phyloP scores from a whole-genome alignment of 1,140 invertebrate genomes.

The Pseudomyrmex flavicornis region DNA sequence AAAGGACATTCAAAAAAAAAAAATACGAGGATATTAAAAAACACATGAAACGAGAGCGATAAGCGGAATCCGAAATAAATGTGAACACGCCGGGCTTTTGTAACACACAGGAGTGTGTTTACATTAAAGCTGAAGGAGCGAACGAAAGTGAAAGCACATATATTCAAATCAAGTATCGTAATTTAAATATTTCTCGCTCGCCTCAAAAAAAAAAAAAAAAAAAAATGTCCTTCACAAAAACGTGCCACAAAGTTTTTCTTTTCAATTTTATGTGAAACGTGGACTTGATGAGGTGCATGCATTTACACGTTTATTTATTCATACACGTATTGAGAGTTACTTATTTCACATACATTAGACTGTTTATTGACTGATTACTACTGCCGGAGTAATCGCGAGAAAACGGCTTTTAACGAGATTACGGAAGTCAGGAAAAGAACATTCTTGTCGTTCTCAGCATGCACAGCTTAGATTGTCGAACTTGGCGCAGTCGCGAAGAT shows the following conservation, averaged over 20 bases:
- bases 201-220: no score
- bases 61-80: slow-evolving; percentile 27
- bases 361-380: not conserved
- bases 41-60: not conserved
- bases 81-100: not conserved
- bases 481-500: slow-evolving; percentile 8
- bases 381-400: not conserved
- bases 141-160: slow-evolving; percentile 49
- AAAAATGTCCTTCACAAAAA: no score
- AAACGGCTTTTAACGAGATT: slow-evolving; percentile 43
- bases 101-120: not conserved
- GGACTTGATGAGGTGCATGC: no score
- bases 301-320: no score
- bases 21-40: not conserved
- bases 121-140: slow-evolving; percentile 1
- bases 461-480: slow-evolving; percentile 40
- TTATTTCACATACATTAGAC: no score
- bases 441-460: slow-evolving; percentile 20
- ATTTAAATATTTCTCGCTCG: not conserved
- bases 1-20: no score
- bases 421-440: slow-evolving; percentile 28
- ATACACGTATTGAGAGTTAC: no score
- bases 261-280: no score
- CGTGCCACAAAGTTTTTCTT: no score
- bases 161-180: not conserved